A percentile compares a stretch with the other conserved stretches of the same genome.
Evolutionary conservation across 2,113 vertebrate species (phyloP).

Genomic region (Sciurus niger): DNA sequence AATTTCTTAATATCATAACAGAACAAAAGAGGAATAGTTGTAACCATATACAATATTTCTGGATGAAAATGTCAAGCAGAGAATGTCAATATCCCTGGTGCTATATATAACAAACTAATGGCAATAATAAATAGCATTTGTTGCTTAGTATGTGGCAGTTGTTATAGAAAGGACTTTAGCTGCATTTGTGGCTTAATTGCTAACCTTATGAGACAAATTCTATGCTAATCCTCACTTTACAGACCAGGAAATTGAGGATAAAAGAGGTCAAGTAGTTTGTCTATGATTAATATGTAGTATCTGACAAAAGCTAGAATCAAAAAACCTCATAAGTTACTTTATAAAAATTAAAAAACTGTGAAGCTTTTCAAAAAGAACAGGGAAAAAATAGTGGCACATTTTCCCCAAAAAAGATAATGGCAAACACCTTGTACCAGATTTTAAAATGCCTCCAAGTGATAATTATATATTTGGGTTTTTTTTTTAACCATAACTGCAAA

Average conservation of each 20-base stretch:
- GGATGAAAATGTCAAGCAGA: not conserved
- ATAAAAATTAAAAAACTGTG: not conserved
- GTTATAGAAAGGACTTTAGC: not conserved
- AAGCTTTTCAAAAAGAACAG: not conserved
- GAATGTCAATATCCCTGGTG: not conserved
- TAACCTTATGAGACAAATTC: slow-evolving; percentile 45
- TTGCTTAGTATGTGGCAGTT: not conserved
- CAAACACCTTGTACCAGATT: not conserved
- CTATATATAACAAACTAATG: slow-evolving; percentile 4
- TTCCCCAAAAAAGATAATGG: not conserved
- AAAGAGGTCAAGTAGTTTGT: slow-evolving; percentile 19
- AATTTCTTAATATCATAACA: not conserved
- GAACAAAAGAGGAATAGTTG: not conserved
- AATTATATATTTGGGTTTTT: slow-evolving; percentile 9
- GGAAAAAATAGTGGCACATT: not conserved
- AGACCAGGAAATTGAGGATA: slow-evolving; percentile 23
- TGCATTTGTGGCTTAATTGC: slow-evolving; percentile 36
- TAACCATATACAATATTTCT: slow-evolving; percentile 17
- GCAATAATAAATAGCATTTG: slow-evolving; percentile 26
- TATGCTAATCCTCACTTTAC: not conserved
- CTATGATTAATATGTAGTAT: not conserved
- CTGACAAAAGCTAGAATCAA: not conserved
- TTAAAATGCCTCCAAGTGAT: slow-evolving; percentile 26
- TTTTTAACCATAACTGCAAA: slow-evolving; percentile 52
- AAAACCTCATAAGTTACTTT: not conserved